phyloP scores from a whole-genome alignment of 2,888 invertebrate species.

The Andricus quercusramuli region DNA sequence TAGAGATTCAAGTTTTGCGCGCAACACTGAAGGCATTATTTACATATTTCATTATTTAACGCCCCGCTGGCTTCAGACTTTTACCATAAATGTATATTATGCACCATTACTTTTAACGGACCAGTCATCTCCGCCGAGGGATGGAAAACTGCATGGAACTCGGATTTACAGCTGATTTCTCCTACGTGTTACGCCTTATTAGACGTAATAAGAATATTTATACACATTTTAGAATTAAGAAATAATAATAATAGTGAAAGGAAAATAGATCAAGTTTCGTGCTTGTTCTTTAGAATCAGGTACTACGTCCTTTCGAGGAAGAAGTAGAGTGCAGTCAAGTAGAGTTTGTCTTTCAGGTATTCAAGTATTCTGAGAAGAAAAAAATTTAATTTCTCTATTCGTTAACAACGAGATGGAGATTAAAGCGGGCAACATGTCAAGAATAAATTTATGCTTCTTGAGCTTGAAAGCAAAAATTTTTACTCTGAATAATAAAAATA shows the following conservation, averaged over 20 bases:
- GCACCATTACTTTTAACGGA: conserved; percentile 37
- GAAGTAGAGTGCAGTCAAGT: neutral
- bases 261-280: neutral
- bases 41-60: conserved; percentile 63
- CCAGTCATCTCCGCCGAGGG: conserved; percentile 1
- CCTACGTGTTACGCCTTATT: neutral
- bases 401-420: conserved; percentile 15
- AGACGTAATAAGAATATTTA: neutral
- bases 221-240: neutral
- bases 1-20: conserved; percentile 43
- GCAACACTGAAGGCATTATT: conserved; percentile 52
- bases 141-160: neutral
- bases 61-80: conserved; percentile 49
- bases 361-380: neutral
- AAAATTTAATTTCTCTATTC: neutral
- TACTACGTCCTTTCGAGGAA: neutral
- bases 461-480: neutral
- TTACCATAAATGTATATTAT: conserved; percentile 41
- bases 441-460: conserved; percentile 8
- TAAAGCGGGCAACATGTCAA: neutral
- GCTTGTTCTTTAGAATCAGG: neutral
- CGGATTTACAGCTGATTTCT: conserved; percentile 11
- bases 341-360: neutral
- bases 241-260: neutral
- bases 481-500: conserved; percentile 2